Percentiles rank a stretch among this genome's conserved stretches.
Conservation (phyloP, 2,888 invertebrate species). For the Tetheella fluctuosa region DNA sequence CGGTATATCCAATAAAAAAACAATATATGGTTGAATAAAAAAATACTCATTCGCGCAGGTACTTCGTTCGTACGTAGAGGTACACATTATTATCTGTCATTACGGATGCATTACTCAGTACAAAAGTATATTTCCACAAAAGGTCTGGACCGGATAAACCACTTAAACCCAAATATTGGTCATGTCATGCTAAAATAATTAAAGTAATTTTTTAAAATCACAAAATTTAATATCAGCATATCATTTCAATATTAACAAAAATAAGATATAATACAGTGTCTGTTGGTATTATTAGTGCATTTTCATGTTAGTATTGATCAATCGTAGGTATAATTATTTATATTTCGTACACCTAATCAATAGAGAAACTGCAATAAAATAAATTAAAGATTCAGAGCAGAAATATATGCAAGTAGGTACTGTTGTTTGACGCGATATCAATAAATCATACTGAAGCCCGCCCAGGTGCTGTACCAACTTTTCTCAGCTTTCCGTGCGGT, state of each 20-base stretch:
- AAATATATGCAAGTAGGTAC: conserved; percentile 2
- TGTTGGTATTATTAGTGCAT: not conserved
- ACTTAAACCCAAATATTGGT: conserved; percentile 21
- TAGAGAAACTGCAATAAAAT: not conserved
- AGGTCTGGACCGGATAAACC: conserved; percentile 21
- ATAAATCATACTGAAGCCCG: conserved; percentile 33
- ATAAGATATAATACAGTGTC: too few species aligned
- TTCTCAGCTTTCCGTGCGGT: conserved; percentile 73
- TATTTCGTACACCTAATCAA: not conserved
- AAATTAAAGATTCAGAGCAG: not conserved
- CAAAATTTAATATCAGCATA: not conserved
- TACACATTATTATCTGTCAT: not conserved
- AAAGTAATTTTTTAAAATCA: not conserved
- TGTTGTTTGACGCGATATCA: conserved; percentile 16
- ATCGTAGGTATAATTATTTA: too few species aligned
- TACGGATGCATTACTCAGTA: not conserved
- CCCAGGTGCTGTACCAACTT: conserved; percentile 49
- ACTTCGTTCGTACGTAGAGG: not conserved
- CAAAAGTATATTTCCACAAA: conserved; percentile 21
- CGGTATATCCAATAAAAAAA: too few species aligned
- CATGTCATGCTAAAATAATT: not conserved
- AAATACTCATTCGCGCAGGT: not conserved
- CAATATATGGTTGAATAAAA: not conserved
- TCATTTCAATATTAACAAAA: not conserved
- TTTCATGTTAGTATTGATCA: not conserved